Evolutionary conservation across 2,797 vertebrate genomes (phyloP).

Genomic region (Pseudocheirus occidentalis): DNA sequence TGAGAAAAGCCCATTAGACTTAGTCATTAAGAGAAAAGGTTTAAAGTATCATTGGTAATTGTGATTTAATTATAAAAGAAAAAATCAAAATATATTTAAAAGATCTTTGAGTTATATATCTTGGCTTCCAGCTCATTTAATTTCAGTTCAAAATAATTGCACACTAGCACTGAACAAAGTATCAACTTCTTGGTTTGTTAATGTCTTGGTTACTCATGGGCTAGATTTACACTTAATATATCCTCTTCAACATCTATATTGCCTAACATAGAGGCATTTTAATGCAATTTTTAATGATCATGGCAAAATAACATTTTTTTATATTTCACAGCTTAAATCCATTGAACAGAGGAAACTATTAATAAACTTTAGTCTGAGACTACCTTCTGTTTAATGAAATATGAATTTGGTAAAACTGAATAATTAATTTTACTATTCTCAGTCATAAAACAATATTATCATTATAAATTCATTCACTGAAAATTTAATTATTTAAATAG

Average conservation of each 20-base stretch:
- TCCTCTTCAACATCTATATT: background rate
- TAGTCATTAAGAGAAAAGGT: no score
- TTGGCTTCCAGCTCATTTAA: background rate
- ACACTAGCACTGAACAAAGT: background rate
- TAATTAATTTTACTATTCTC: slow-evolving; percentile 40
- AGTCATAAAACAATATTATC: background rate
- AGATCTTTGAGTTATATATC: background rate
- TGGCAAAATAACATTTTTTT: background rate
- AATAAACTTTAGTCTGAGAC: background rate
- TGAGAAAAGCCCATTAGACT: no score
- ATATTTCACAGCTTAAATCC: background rate
- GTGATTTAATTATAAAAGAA: background rate
- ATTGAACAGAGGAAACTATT: background rate
- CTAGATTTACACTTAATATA: background rate
- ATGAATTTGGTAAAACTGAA: background rate
- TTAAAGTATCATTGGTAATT: background rate
- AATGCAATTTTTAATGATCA: background rate
- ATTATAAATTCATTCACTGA: background rate
- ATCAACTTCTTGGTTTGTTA: background rate
- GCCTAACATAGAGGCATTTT: background rate
- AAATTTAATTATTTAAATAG: background rate
- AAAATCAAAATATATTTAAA: background rate
- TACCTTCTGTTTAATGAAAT: slow-evolving; percentile 24
- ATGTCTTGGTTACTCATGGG: background rate
- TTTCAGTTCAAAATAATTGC: background rate